Base-by-base conservation (phyloP, 2,797 vertebrate genomes). In the Glyptemys insculpta region DNA sequence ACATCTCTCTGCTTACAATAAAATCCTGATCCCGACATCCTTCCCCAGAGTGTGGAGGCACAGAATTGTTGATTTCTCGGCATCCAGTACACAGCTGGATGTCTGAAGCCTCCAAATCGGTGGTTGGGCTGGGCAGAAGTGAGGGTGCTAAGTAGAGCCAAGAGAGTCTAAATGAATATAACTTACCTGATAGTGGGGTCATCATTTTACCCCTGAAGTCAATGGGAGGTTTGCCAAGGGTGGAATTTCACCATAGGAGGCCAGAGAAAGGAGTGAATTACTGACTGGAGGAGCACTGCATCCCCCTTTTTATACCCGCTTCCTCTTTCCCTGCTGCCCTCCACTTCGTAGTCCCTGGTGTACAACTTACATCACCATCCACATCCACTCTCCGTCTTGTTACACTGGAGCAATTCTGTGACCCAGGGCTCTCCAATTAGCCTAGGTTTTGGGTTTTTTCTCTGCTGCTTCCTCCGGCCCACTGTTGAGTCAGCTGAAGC, bases 281-380 rank as follows among this genome's bases (percentile, higher is more conserved):
- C 85, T 12, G 8, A 44, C 7, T 41, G 79, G 15, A 1, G 1
- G n/a, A 79, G 8, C 37, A 80, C 89, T 92, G 7, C 2, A 92
- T 83, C 54, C 83, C 90, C 87, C 85, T 91, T 91, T 34, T 11
- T 83, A 25, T 88, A 47, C n/a, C 86, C 5, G 8, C 31, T 91
- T 6, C 81, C 31, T 86, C 52, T 93, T 93, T 92, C 79, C 27
- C 0, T 37, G 34, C 85, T 91, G n/a, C 94, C 31, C 91, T 10
- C 29, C 84, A 84, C 65, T 87, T 3, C 15, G 21, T 78, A 10
- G 2, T n/a, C 34, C 47, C 18, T 14, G 31, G 31, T 6, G 31
- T 62, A 16, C 34, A 62, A 62, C 59, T 62, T 62, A 34, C 56
- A 21, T n/a, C 47, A 21, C 41, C 15, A 2, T 54, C 31, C 19